Base-by-base conservation (phyloP, 2,113 vertebrate genomes). In the Syngnathoides biaculeatus region DNA sequence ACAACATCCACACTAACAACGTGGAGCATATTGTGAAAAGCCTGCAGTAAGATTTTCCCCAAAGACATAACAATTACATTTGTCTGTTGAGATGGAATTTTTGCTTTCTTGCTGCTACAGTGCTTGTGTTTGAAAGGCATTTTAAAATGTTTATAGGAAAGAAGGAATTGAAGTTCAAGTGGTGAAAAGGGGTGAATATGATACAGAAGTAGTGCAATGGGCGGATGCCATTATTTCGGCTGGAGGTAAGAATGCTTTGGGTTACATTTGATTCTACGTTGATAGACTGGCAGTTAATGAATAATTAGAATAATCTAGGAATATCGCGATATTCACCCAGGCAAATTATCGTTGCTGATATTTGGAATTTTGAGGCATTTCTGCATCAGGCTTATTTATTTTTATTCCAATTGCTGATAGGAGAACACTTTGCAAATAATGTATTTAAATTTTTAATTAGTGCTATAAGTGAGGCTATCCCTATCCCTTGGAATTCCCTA, bases 161-260 rank as follows among this genome's bases (percentile, higher is more conserved):
- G 92, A 95, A 75, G 94, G 85, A 27, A 94, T 96, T 30, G 94
- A 98, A 50, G 96, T 99, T 15, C 93, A 92, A 30, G 89, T 98
- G 0, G 93, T 98, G 65, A 96, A 95, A 79, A 93, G 97, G 65
- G 92, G 94, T 69, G 97, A 97, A 63, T 99, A 99, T 73, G 80
- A 94, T 24, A 93, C 97, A 79, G 94, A 96, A 39, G 93, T 93
- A 0, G 97, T 98, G 67, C 92, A 85, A 76, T 99, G 97, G 97
- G 97, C 97, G 11, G 97, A 99, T 77, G 93, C 97, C 57, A 90
- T 99, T 38, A 90, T 99, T 82, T 96, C 97, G 56, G 97, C 97
- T 72, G 97, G 97, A 93, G 97, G 97, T 95, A 90, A 26, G 80
- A 11, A 7, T 45, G 8, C 3, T 58, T 61, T 38, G 12, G 15